Evolutionary conservation across 1,140 invertebrate species (phyloP), one percentile per base, ranked within the genome.

Genomic region (Ceratina australensis): DNA sequence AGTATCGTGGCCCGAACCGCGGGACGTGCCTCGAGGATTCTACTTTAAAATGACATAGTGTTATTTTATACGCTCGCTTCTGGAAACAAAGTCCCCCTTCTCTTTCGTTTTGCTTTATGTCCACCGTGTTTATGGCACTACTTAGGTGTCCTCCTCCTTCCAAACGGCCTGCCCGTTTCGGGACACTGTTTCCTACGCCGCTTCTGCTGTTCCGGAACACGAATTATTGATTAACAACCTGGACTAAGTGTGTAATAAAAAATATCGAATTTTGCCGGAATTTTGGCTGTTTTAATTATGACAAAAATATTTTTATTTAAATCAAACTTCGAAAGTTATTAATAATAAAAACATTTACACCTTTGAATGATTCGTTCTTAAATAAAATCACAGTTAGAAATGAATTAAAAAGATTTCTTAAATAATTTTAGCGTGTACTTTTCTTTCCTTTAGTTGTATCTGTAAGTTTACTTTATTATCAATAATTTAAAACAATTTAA

Each of bases 41-140:
- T 68, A 67, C 74, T 56, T 66, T 57, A 56, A 79, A 72, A 81
- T 81, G 77, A 86, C 54, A 56, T 84, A 86, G 78, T 75, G 85
- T 86, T 83, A 86, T 86, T 86, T 86, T 86, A 86, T 86, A 79
- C 85, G 50, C 72, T 79, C 78, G 84, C 77, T 82, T 68, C 52
- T 71, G 59, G 68, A 56, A 15, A 78, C 24, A 18, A 26, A 26
- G 26, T n/a, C 59, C 42, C 26, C 49, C 15, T 24, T 68, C n/a
- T 50, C 22, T 33, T n/a, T 20, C 71, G 33, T 3, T 66, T 61
- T 59, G 47, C 33, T 66, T 50, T 66, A 52, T n/a, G 42, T 63
- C 63, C 10, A n/a, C 18, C 3, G 22, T 33, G 69, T 72, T 72
- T 63, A 69, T 13, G 28, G n/a, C 57, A 15, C 47, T 75, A 8